Conservation (phyloP, 1,140 invertebrate genomes). For the Diabrotica virgifera region DNA sequence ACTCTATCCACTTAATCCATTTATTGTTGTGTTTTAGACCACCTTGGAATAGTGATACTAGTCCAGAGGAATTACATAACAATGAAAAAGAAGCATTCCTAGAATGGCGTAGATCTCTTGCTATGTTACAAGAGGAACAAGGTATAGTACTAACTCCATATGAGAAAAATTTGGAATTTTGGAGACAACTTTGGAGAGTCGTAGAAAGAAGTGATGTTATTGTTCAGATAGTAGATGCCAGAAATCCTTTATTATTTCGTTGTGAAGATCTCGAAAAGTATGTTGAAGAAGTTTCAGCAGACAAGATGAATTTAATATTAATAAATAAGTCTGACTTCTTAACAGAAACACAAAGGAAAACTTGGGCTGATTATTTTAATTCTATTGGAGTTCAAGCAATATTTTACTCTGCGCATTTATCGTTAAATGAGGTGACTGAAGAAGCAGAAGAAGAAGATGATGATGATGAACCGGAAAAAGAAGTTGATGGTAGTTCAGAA, state of each 20-base stretch:
- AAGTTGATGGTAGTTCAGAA: constrained; percentile 10
- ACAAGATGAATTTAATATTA: constrained; percentile 81
- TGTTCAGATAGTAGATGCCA: constrained; percentile 94
- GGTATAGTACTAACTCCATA: constrained; percentile 89
- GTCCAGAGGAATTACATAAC: constrained; percentile 71
- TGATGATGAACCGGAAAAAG: constrained; percentile 9
- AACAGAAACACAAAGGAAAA: constrained; percentile 72
- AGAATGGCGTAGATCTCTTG: constrained; percentile 81
- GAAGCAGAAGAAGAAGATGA: constrained; percentile 47
- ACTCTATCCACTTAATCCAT: too few species aligned
- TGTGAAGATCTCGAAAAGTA: constrained; percentile 94
- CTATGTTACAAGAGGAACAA: constrained; percentile 76
- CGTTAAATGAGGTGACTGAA: constrained; percentile 50
- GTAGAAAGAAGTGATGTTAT: constrained; percentile 94
- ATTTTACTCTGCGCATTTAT: constrained; percentile 80
- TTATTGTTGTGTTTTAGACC: constrained; percentile 58
- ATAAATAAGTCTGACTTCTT: constrained; percentile 98
- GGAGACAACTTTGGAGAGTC: constrained; percentile 98
- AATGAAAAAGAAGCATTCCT: constrained; percentile 81
- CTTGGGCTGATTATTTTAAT: constrained; percentile 88
- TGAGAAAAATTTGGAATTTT: constrained; percentile 97
- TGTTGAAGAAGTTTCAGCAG: constrained; percentile 77
- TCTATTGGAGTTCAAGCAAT: constrained; percentile 62
- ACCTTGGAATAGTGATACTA: constrained; percentile 72
- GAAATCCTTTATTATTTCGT: constrained; percentile 93